Conservation (phyloP, 2,113 vertebrate genomes). For the Desmodus rotundus region DNA sequence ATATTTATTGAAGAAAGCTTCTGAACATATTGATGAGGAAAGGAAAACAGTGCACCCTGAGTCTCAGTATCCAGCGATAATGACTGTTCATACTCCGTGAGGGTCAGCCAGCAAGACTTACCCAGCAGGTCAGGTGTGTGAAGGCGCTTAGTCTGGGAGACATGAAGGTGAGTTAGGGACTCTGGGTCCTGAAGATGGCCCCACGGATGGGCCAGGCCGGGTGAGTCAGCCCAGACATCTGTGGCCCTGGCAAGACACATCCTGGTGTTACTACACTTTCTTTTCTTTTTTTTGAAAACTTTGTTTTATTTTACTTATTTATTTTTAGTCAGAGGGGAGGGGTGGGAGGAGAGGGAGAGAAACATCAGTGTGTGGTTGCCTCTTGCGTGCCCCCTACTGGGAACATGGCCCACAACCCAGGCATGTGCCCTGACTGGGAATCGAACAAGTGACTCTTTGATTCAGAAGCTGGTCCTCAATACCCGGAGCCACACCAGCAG, state of each 20-base stretch:
- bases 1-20: neutral
- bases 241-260: neutral
- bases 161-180: no score
- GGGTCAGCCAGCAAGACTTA: neutral
- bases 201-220: neutral
- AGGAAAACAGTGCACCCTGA: neutral
- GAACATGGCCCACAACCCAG: no score
- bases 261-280: neutral
- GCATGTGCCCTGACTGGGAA: no score
- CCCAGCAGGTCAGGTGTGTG: neutral
- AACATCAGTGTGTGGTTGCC: no score
- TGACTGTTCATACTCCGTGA: neutral
- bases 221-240: neutral
- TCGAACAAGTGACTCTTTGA: no score
- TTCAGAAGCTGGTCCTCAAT: no score
- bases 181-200: neutral
- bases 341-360: no score
- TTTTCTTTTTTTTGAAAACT: no score
- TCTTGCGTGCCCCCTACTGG: no score
- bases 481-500: no score
- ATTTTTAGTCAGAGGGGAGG: no score
- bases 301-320: no score
- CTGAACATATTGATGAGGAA: neutral
- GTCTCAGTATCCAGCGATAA: neutral
- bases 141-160: neutral